Evolutionary conservation across 1,140 invertebrate genomes (phyloP).

Genomic region (Listronotus bonariensis): DNA sequence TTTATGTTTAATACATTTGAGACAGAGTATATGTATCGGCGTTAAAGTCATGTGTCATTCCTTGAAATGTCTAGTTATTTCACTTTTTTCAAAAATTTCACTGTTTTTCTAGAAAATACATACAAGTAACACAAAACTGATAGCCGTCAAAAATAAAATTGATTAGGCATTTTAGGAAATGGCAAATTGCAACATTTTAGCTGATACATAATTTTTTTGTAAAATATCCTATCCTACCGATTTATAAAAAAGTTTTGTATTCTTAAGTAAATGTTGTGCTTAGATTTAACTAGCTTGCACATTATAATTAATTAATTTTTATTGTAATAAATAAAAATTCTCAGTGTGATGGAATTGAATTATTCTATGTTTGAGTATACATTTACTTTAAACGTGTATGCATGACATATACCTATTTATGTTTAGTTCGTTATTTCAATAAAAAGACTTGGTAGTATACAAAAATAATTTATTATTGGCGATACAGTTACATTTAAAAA

Average conservation of each 20-base stretch:
- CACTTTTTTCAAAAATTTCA: no score
- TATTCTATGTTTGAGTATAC: constrained; percentile 1
- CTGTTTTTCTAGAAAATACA: no score
- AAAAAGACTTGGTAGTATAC: constrained; percentile 13
- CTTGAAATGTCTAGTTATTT: no score
- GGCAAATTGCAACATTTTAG: no score
- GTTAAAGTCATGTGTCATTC: no score
- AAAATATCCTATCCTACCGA: constrained; percentile 2
- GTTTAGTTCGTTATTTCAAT: constrained; percentile 4
- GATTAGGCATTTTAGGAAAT: no score
- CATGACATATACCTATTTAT: neutral
- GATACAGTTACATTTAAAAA: neutral
- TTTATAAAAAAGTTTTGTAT: constrained; percentile 1
- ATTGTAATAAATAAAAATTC: neutral
- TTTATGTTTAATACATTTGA: no score
- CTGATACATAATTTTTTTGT: neutral
- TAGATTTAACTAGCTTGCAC: constrained; percentile 14
- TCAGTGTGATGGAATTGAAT: constrained; percentile 8
- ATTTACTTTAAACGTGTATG: constrained; percentile 1
- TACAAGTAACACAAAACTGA: no score
- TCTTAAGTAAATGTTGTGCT: constrained; percentile 10
- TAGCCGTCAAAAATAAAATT: no score
- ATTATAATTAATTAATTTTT: constrained; percentile 3
- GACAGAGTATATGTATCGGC: no score
- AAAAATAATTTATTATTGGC: constrained; percentile 16